Evolutionary conservation across 2,888 invertebrate genomes (phyloP), one percentile per base, ranked within the genome.

Genomic region (Athripsodes cinereus): DNA sequence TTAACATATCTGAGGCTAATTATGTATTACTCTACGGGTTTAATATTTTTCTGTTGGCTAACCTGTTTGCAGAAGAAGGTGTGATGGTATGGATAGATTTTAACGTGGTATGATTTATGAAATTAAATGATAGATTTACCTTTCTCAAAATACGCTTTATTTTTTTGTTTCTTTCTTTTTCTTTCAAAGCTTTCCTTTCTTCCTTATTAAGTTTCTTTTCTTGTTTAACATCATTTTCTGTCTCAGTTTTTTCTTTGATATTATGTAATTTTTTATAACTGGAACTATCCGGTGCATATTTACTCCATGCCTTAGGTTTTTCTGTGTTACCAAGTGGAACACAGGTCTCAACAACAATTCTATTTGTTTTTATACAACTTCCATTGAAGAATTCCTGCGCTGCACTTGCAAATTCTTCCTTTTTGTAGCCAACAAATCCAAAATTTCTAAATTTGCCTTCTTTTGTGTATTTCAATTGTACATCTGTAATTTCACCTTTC

Each of bases 261-360:
- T 74, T 71, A 66, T 80, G 75, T 21, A 76, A 67, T 63, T 80
- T 82, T 66, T 82, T 81, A 67, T 80, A 83, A 3, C 83, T 82
- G 58, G 84, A 82, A 70, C 88, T 91, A 60, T 92, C 92, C 35
- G 82, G 71, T 1, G 94, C 84, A 76, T 96, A 88, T 76, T 94
- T 95, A 71, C 95, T 96, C 95, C 96, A 96, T 0, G 96, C 84
- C 72, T 90, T 84, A 1, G 94, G 92, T 71, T 96, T 96, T 53
- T 79, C 54, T 8, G 57, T 72, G 65, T 77, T 81, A 66, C 89
- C 89, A 66, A 90, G 74, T 53, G 81, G 75, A 1, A 84, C 81
- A 70, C 90, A 90, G 2, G 76, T 70, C 70, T 92, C 85, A 0
- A 96, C 92, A 65, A 81, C 79, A 61, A 98, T 88, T 75, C 83